Base-by-base conservation (phyloP, 1,140 invertebrate genomes). In the Periplaneta americana region DNA sequence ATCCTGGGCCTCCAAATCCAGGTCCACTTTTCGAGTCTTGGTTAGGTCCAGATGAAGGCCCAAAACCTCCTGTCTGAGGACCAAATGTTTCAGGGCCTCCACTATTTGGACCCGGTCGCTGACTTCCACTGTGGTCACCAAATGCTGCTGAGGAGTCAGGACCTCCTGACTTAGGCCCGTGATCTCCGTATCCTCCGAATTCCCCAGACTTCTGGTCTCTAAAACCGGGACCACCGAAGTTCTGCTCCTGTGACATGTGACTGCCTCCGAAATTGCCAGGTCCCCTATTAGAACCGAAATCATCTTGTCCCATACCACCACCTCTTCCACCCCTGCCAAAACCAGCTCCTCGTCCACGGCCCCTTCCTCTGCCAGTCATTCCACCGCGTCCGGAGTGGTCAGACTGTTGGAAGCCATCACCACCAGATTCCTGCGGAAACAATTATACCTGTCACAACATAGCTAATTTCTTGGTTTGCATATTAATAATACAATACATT, bases 1-100 rank as follows among this genome's bases (percentile, higher is more conserved):
- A 83, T 83, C 6, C 22, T 66, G 48, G n/a, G 28, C 48, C 48
- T 66, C 48, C 48, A 66, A 66, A 66, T 66, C 22, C 22, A n/a
- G 48, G 48, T 4, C 48, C 48, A 66, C 48, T 66, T 11, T 66
- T 66, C 8, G 22, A 66, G 48, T 66, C 48, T n/a, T 66, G 48
- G 13, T 28, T 66, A 66, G 48, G 48, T 66, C 22, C 48, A 66
- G 22, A 66, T 66, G 48, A 66, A 66, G 48, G 13, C 28, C 48
- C 48, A 66, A 66, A 66, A 28, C 48, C 48, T 48, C 0, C 39
- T n/a, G 22, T 18, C n/a, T 66, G 48, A 8, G 22, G 8, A 28
- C 48, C 48, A 66, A 66, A 66, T 8, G 22, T 28, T n/a, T 66
- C 48, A 66, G 22, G 48, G 0, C 22, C 48, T 28, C 6, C 48